Base-by-base conservation (phyloP, 2,888 invertebrate species). In the Hypercompe scribonia region DNA sequence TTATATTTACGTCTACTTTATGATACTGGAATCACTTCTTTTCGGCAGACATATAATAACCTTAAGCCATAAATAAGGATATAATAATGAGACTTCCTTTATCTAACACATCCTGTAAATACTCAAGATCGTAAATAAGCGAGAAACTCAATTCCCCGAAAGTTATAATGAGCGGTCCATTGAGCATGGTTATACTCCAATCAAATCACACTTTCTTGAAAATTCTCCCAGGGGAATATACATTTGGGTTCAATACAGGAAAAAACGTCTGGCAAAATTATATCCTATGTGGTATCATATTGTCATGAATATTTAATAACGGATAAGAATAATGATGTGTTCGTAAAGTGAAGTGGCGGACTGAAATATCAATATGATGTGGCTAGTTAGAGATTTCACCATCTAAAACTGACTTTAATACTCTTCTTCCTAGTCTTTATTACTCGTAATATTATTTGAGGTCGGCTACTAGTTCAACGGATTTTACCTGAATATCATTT, bases 121-220 rank as follows among this genome's bases (percentile, higher is more conserved):
- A 36, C 13, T 33, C 4, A 65, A 65, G 31, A 50, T 8, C 18
- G 34, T 21, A 68, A 69, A 69, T 64, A 68, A 34, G 15, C 39
- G 58, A 64, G 24, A 69, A 69, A 65, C 33, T 42, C 36, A 13
- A 65, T 65, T 50, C 28, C 11, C 24, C 33, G 8, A 58, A 73
- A 77, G 65, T 77, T 75, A 73, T 77, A 77, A 77, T 73, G 75
- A 77, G 54, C 33, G 66, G 13, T 66, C 66, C 33, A 46, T 46
- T 46, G 66, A 46, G 24, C 73, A 73, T 42, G 66, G 54, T 69
- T 46, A 42, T 65, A 31, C 63, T 31, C 46, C 73, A 69, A 75
- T 77, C 63, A 77, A 73, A 77, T 65, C 71, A 70, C 66, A 46
- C 71, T 67, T 68, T 31, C 46, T n/a, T 34, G 42, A 33, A 33